Evolutionary conservation across 2,888 invertebrate genomes (phyloP).

Genomic region (Eugnorisma glareosa): DNA sequence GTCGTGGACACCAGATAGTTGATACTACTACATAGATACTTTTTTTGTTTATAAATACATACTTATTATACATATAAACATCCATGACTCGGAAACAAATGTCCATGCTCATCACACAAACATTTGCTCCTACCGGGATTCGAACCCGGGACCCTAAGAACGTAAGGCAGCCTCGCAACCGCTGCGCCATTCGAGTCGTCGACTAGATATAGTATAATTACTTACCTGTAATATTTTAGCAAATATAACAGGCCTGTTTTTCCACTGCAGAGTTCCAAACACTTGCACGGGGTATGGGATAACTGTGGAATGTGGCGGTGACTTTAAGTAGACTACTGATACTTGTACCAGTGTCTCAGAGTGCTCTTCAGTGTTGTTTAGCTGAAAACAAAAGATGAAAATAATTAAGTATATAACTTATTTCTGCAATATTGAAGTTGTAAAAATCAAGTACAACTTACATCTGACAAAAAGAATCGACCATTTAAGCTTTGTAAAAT

Average conservation of each 20-base stretch:
- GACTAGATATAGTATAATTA: no score
- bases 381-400: conserved; percentile 68
- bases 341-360: conserved; percentile 70
- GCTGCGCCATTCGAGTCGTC: no score
- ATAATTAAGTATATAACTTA: background rate
- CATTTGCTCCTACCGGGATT: no score
- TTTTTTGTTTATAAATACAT: no score
- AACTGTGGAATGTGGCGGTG: conserved; percentile 71
- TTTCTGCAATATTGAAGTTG: background rate
- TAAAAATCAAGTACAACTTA: conserved; percentile 65
- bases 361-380: conserved; percentile 65
- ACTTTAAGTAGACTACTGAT: conserved; percentile 76
- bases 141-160: no score
- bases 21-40: no score
- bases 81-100: no score
- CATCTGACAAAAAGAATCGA: conserved; percentile 78
- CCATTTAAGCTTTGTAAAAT: conserved; percentile 80
- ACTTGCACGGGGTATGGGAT: conserved; percentile 82
- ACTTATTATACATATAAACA: no score
- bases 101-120: no score
- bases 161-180: no score
- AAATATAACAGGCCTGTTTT: conserved; percentile 79
- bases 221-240: conserved; percentile 81
- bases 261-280: conserved; percentile 83
- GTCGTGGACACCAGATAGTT: no score